Conservation (phyloP, 2,888 invertebrate genomes). For the Dicycla oo region DNA sequence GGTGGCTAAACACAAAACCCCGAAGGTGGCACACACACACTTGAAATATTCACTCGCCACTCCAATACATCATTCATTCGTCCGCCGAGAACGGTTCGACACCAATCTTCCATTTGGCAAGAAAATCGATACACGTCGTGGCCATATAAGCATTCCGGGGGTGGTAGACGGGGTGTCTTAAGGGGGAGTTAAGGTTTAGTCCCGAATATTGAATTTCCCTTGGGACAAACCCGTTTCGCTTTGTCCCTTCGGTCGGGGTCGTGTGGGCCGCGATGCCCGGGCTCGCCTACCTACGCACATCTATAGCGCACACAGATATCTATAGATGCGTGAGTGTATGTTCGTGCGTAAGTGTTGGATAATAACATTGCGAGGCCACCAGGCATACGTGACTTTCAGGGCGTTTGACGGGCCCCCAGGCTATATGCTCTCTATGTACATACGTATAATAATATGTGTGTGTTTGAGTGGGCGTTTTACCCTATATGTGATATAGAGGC, state of each 20-base stretch:
- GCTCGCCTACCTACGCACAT: slow-evolving; percentile 77
- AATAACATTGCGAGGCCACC: slow-evolving; percentile 88
- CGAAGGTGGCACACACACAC: slow-evolving; percentile 79
- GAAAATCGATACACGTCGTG: slow-evolving; percentile 91
- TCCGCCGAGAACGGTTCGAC: slow-evolving; percentile 89
- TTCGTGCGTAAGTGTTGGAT: slow-evolving; percentile 88
- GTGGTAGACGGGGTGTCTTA: slow-evolving; percentile 89
- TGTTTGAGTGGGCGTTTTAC: slow-evolving; percentile 81
- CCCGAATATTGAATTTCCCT: slow-evolving; percentile 91
- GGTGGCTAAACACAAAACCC: slow-evolving; percentile 85
- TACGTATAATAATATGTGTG: slow-evolving; percentile 71
- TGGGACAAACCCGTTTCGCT: slow-evolving; percentile 91
- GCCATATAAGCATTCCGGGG: slow-evolving; percentile 91
- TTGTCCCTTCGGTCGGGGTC: slow-evolving; percentile 90
- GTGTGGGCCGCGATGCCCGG: slow-evolving; percentile 89
- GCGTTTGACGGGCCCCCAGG: slow-evolving; percentile 87
- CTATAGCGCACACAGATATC: slow-evolving; percentile 67
- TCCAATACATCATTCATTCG: slow-evolving; percentile 90
- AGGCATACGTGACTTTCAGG: slow-evolving; percentile 89
- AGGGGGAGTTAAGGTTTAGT: slow-evolving; percentile 91
- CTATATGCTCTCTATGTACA: slow-evolving; percentile 78
- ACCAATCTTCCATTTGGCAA: slow-evolving; percentile 91
- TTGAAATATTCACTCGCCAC: slow-evolving; percentile 88
- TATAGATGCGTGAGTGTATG: slow-evolving; percentile 73
- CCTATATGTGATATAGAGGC: slow-evolving; percentile 82